Percentiles rank a stretch among this genome's conserved stretches.
Conservation (phyloP, 2,888 invertebrate genomes). For the Drosophila austrosaltans region DNA sequence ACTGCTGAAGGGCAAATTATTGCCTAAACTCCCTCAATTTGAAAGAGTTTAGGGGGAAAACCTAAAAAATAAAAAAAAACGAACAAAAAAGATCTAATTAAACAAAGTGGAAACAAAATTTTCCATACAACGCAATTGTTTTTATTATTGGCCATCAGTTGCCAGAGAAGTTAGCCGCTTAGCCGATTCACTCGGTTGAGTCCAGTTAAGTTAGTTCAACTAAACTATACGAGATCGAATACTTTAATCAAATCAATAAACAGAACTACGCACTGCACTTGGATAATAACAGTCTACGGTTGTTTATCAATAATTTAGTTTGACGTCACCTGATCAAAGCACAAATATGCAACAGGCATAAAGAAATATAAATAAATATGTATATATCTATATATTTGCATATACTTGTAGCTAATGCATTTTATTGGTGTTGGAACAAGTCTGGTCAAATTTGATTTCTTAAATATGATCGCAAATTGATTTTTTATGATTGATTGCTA, state of each 20-base stretch:
- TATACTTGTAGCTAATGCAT: not conserved
- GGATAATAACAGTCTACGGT: slow-evolving; percentile 11
- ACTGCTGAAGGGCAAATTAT: slow-evolving; percentile 6
- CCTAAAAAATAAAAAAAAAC: slow-evolving; percentile 36
- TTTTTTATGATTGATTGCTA: slow-evolving; percentile 8
- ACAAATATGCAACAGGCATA: not conserved
- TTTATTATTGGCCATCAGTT: slow-evolving; percentile 1
- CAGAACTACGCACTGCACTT: slow-evolving; percentile 24
- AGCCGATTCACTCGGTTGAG: slow-evolving; percentile 17
- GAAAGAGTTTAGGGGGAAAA: not conserved
- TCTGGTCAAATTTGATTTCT: slow-evolving; percentile 17
- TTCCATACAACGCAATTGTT: slow-evolving; percentile 53
- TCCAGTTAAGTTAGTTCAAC: not conserved
- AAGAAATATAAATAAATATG: not conserved
- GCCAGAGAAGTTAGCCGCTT: slow-evolving; percentile 10
- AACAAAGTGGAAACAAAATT: slow-evolving; percentile 56
- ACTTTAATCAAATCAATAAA: slow-evolving; percentile 13
- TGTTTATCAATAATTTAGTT: slow-evolving; percentile 30
- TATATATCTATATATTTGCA: not conserved
- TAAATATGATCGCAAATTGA: slow-evolving; percentile 30
- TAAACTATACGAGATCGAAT: not conserved
- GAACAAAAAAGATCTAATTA: slow-evolving; percentile 15
- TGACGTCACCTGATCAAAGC: not conserved
- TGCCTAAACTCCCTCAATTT: not conserved
- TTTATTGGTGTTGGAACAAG: not conserved